Evolutionary conservation across 2,888 invertebrate genomes (phyloP).

Genomic region (Ectemnius cavifrons): DNA sequence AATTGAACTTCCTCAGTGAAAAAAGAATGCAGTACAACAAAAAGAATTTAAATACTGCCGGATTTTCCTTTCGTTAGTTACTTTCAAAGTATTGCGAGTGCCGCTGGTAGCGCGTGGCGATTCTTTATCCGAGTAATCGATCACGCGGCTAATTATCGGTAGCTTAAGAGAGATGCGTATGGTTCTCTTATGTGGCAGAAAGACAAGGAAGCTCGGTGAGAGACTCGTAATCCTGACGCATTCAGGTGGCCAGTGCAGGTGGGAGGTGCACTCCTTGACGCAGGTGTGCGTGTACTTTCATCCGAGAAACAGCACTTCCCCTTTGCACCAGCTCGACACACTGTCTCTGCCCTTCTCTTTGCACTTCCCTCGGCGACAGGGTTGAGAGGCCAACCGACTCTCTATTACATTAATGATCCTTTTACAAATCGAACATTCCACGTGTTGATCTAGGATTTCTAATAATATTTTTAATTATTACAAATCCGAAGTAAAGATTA

Average conservation of each 20-base stretch:
- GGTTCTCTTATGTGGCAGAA: too few relatives aligned
- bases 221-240: conserved; percentile 25
- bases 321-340: conserved; percentile 34
- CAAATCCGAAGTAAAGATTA: too few relatives aligned
- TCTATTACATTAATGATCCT: too few relatives aligned
- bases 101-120: background rate
- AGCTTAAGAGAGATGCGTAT: background rate
- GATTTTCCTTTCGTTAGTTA: too few relatives aligned
- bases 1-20: too few relatives aligned
- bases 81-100: too few relatives aligned
- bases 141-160: conserved; percentile 9
- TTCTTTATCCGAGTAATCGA: background rate
- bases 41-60: too few relatives aligned
- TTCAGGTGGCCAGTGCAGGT: conserved; percentile 70
- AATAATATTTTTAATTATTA: too few relatives aligned
- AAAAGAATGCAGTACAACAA: too few relatives aligned
- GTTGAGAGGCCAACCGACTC: conserved; percentile 21
- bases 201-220: too few relatives aligned
- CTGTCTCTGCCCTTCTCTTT: background rate
- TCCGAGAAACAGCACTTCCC: conserved; percentile 63
- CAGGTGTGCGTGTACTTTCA: conserved; percentile 63
- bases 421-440: too few relatives aligned
- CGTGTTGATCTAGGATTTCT: too few relatives aligned
- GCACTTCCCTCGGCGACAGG: conserved; percentile 9
- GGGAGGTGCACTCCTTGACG: conserved; percentile 62